These are phyloP conservation scores for Liodrosophila aerea DNA, from an alignment of 2,888 invertebrate genomes.

Conservation along the genomic window DNA sequence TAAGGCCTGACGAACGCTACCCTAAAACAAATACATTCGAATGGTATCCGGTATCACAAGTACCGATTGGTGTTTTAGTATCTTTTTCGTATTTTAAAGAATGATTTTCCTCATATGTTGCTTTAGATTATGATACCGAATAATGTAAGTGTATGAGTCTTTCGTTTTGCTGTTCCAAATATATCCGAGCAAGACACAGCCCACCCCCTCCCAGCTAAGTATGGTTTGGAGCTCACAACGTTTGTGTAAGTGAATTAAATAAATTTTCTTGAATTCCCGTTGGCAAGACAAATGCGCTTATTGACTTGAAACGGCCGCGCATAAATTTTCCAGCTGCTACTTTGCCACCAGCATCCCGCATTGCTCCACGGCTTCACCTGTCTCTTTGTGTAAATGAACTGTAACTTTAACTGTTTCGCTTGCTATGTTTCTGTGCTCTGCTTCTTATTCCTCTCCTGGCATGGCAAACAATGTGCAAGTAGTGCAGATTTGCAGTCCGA, in stretches of 20 bases:
- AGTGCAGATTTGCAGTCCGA: constrained; percentile 38
- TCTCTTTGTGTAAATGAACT: constrained; percentile 57
- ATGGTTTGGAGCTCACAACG: constrained; percentile 6
- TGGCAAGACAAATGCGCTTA: constrained; percentile 75
- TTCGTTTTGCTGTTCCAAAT: too few species aligned
- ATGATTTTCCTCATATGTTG: too few species aligned
- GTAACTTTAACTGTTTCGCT: constrained; percentile 28
- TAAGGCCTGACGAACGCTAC: too few species aligned
- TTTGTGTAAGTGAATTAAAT: constrained; percentile 63
- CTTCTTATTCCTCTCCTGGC: not conserved
- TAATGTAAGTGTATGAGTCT: too few species aligned
- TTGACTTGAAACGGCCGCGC: constrained; percentile 73
- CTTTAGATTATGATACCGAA: too few species aligned
- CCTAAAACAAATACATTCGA: too few species aligned
- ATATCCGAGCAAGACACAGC: too few species aligned
- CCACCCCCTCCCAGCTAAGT: not conserved
- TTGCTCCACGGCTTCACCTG: constrained; percentile 23
- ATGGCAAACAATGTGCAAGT: constrained; percentile 28
- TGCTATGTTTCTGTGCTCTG: not conserved
- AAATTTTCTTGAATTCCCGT: constrained; percentile 46
- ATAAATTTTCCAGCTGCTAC: constrained; percentile 62
- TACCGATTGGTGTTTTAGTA: too few species aligned
- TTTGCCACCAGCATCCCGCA: constrained; percentile 9
- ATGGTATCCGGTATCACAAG: too few species aligned
- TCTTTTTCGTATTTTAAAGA: too few species aligned